These are phyloP conservation scores for Virgularia gustaviana DNA, from an alignment of 92 coral and sea anemone species.

Conservation along the genomic window DNA sequence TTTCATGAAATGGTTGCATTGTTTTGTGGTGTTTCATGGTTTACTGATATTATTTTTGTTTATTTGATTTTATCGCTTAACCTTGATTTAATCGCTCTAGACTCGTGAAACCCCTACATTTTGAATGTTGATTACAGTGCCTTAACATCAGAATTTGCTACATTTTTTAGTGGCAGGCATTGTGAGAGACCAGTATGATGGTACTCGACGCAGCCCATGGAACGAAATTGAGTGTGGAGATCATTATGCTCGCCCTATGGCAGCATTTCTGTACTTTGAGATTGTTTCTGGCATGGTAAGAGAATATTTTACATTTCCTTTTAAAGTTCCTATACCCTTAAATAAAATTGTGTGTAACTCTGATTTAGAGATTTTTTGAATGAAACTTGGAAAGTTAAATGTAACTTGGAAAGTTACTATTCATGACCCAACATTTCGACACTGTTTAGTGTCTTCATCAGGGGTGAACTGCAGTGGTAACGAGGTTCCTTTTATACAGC, in stretches of 20 bases:
- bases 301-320: too few species aligned
- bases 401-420: too few species aligned
- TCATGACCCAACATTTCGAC: too few species aligned
- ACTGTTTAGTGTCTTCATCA: too few species aligned
- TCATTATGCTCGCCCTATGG: conserved; percentile 84
- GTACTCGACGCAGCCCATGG: conserved; percentile 96
- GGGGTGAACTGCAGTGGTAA: too few species aligned
- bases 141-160: background rate
- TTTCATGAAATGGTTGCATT: background rate
- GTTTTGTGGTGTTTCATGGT: background rate
- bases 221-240: conserved; percentile 93
- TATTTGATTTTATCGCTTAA: background rate
- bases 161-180: conserved; percentile 62
- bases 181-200: conserved; percentile 79
- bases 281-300: conserved; percentile 76
- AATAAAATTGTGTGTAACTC: too few species aligned
- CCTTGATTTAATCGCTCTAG: background rate
- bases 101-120: background rate
- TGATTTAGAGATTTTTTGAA: too few species aligned
- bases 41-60: background rate
- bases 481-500: too few species aligned
- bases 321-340: too few species aligned
- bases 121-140: background rate
- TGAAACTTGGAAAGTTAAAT: too few species aligned
- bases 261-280: conserved; percentile 72